Evolutionary conservation across 2,888 invertebrate species (phyloP).

Genomic region (Drosophila fungiperda): DNA sequence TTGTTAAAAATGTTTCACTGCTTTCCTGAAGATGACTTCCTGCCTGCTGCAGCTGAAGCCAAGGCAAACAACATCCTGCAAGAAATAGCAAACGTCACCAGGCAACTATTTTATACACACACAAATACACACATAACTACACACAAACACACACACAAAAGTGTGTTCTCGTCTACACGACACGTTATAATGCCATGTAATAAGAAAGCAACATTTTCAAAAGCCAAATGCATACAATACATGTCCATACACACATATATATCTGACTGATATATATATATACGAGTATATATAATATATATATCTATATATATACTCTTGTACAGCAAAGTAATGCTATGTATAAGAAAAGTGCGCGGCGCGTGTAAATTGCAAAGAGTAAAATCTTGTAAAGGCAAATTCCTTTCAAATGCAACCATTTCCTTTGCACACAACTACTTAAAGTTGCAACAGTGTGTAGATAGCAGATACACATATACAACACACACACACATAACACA

Average conservation of each 20-base stretch:
- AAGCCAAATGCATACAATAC: conserved; percentile 74
- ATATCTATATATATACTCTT: conserved; percentile 1
- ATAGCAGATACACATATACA: conserved; percentile 10
- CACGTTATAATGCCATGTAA: conserved; percentile 77
- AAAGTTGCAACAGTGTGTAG: conserved; percentile 70
- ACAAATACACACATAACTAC: neutral
- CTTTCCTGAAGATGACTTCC: conserved; percentile 37
- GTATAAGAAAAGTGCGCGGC: conserved; percentile 58
- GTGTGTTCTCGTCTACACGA: conserved; percentile 10
- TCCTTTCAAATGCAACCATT: conserved; percentile 80
- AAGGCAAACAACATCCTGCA: conserved; percentile 55
- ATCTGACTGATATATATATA: neutral
- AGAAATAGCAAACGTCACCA: conserved; percentile 49
- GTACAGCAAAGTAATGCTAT: neutral
- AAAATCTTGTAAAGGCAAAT: conserved; percentile 82
- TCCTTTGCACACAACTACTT: conserved; percentile 72
- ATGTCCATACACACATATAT: conserved; percentile 21
- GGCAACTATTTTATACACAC: conserved; percentile 35
- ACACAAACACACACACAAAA: neutral
- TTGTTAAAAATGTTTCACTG: conserved; percentile 17
- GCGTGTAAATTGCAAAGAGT: conserved; percentile 82
- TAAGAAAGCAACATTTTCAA: conserved; percentile 80
- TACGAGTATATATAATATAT: neutral
- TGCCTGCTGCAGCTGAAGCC: conserved; percentile 18
- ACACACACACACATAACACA: neutral